Percentiles rank a stretch among this genome's conserved stretches.
Conservation (phyloP, 2,797 vertebrate genomes). For the Clangula hyemalis region DNA sequence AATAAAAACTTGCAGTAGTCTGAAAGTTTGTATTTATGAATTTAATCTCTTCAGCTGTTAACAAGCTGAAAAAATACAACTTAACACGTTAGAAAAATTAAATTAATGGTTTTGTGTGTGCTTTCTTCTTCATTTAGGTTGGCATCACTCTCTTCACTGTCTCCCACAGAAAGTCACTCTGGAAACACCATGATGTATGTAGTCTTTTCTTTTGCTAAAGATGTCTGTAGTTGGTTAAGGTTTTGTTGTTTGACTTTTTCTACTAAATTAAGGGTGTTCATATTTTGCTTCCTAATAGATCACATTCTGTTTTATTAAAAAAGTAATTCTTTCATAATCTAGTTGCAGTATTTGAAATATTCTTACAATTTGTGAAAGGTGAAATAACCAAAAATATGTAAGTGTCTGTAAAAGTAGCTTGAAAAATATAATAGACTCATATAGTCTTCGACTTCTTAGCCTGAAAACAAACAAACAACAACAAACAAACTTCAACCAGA, state of each 20-base stretch:
- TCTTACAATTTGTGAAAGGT: neutral
- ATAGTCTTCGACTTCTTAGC: neutral
- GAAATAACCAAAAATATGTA: neutral
- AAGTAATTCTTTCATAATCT: neutral
- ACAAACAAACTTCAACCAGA: neutral
- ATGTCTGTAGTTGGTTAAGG: neutral
- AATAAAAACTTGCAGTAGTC: neutral
- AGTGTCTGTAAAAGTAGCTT: neutral
- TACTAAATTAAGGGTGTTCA: neutral
- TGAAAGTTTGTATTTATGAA: neutral
- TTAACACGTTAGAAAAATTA: neutral
- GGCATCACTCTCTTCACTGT: conserved; percentile 97
- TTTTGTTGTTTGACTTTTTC: neutral
- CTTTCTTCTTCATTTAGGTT: conserved; percentile 81
- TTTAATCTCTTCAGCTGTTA: neutral
- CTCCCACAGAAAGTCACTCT: conserved; percentile 97
- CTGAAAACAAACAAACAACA: neutral
- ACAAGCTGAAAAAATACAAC: neutral
- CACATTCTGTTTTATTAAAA: neutral
- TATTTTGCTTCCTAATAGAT: neutral
- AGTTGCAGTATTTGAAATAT: neutral
- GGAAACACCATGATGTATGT: conserved; percentile 96
- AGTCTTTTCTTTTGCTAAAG: conserved; percentile 10
- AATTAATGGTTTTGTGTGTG: neutral
- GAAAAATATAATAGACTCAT: neutral